Evolutionary conservation across 2,888 invertebrate species (phyloP), one percentile per base, ranked within the genome.

Genomic region (Apamea epomidion): DNA sequence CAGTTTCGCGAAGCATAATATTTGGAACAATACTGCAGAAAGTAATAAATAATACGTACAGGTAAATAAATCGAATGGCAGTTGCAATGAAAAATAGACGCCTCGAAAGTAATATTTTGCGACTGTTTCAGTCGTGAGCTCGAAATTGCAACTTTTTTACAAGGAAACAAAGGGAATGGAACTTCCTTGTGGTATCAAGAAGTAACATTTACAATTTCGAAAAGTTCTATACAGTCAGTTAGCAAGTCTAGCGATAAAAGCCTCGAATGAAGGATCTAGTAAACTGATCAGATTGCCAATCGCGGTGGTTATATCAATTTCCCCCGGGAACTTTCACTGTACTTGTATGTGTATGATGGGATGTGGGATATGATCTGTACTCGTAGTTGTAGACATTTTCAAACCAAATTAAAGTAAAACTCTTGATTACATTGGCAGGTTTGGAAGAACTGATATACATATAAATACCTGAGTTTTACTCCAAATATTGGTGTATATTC

Each of bases 51-150:
- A 80, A 86, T 86, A 86, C 71, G 78, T 81, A 87, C 87, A 81
- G 83, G 86, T 88, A 89, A 83, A 88, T 90, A 90, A 90, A 89
- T 86, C 87, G 87, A 85, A 90, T 83, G 86, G 88, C 89, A 89
- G 88, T 90, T 90, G 88, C 90, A 89, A 89, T 91, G 89, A 92
- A 88, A 85, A 89, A 87, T 85, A 87, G 87, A 87, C 85, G 87
- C 85, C 86, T 89, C 81, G 80, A 88, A 91, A 91, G 89, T 92
- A 91, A 92, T 92, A 92, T 92, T 92, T 92, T 89, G 90, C 81
- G 88, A 78, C 88, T 89, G 89, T 91, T 92, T 90, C 88, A 87
- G 89, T 83, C 78, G 82, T 80, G 86, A 89, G 86, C 84, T 89
- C 70, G 77, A 85, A 91, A 90, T 91, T 90, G 90, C 89, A 90